A percentile compares a stretch with the other conserved stretches of the same genome.
Evolutionary conservation across 2,888 invertebrate genomes (phyloP).

Genomic region (Seladonia tumulorum): DNA sequence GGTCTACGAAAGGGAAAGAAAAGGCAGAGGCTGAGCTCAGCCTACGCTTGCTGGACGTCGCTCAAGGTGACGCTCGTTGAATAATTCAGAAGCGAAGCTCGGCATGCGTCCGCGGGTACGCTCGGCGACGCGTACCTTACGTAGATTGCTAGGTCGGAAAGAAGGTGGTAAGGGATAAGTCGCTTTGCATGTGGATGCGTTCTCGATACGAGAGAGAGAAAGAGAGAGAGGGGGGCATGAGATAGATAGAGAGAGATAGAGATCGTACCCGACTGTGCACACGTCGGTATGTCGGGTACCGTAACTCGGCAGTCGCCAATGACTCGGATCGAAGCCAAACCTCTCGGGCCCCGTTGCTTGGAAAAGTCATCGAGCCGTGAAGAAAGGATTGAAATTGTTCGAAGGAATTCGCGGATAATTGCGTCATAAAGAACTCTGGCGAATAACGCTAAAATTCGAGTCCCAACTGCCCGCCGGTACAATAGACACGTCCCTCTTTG

Average conservation of each 20-base stretch:
- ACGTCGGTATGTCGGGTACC: constrained; percentile 69
- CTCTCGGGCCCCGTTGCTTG: constrained; percentile 33
- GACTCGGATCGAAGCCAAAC: constrained; percentile 56
- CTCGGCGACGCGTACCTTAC: constrained; percentile 28
- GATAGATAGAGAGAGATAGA: background rate
- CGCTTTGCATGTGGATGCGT: constrained; percentile 51
- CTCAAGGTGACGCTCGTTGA: constrained; percentile 78
- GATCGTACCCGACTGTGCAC: constrained; percentile 8
- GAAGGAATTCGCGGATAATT: background rate
- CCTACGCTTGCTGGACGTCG: constrained; percentile 75
- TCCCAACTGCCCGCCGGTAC: background rate
- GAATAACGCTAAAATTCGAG: background rate
- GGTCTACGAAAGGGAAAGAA: constrained; percentile 68
- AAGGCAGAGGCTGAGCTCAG: constrained; percentile 61
- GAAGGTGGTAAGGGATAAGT: constrained; percentile 44
- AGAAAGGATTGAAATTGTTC: background rate
- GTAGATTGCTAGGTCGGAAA: constrained; percentile 56
- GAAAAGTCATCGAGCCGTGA: constrained; percentile 23
- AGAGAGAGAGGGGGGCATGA: too few relatives aligned
- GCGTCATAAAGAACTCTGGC: background rate
- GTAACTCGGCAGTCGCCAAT: constrained; percentile 65
- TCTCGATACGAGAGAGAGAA: background rate
- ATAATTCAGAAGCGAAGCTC: constrained; percentile 78
- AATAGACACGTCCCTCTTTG: background rate
- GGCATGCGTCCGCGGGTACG: constrained; percentile 30